phyloP scores from a whole-genome alignment of 1,140 invertebrate species.

The Calliphora vicina region DNA sequence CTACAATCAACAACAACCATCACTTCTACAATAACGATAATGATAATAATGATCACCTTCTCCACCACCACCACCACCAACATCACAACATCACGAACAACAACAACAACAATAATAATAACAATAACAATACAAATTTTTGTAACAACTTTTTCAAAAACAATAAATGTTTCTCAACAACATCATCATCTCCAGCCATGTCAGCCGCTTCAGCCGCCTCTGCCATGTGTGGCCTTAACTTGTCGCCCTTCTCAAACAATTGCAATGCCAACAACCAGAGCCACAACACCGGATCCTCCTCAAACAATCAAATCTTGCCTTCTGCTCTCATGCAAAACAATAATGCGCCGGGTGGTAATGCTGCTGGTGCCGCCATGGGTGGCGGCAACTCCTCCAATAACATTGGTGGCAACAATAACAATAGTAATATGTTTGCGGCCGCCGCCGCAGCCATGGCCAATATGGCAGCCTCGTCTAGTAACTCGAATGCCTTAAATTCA shows the following conservation, averaged over 20 bases:
- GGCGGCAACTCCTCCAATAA: constrained; percentile 19
- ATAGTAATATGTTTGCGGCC: constrained; percentile 54
- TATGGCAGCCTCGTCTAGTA: constrained; percentile 39
- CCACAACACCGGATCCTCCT: background rate
- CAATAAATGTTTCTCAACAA: constrained; percentile 41
- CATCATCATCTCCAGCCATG: constrained; percentile 39
- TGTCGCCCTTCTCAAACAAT: constrained; percentile 57
- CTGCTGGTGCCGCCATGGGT: constrained; percentile 11
- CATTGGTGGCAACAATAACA: constrained; percentile 47
- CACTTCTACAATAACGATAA: constrained; percentile 39
- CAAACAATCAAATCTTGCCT: constrained; percentile 39
- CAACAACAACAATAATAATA: constrained; percentile 49
- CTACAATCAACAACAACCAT: constrained; percentile 45
- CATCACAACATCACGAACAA: constrained; percentile 33
- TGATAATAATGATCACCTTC: constrained; percentile 37
- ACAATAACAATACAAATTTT: constrained; percentile 44
- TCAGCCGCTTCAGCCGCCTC: constrained; percentile 49
- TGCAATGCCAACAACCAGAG: constrained; percentile 40
- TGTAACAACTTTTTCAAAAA: constrained; percentile 39
- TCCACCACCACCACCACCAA: too few species aligned
- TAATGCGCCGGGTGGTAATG: constrained; percentile 8
- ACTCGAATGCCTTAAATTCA: constrained; percentile 42
- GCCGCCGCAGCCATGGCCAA: constrained; percentile 57
- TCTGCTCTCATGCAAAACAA: constrained; percentile 40
- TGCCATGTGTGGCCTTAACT: constrained; percentile 60